phyloP scores from a whole-genome alignment of 2,797 vertebrate genomes.

The Enteromius radiatus region DNA sequence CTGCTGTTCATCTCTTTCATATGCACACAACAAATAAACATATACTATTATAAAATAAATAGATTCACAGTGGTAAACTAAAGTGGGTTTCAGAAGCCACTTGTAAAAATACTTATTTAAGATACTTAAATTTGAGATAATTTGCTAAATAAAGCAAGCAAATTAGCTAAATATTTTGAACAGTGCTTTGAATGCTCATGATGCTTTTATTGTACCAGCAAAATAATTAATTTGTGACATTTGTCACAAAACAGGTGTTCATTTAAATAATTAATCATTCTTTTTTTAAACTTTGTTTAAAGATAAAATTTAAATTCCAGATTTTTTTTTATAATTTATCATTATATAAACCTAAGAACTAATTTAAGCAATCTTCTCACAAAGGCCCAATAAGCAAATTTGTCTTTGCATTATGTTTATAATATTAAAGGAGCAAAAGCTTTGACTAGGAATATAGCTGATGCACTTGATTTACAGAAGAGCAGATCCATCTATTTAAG shows the following conservation, averaged over 20 bases:
- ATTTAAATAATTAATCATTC: background rate
- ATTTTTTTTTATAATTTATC: background rate
- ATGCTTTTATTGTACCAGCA: background rate
- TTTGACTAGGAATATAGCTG: slow-evolving; percentile 2
- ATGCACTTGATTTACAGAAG: background rate
- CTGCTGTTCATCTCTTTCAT: background rate
- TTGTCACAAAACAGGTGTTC: background rate
- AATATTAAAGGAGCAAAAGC: background rate
- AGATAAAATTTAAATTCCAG: background rate
- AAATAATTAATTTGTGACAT: background rate
- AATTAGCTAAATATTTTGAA: background rate
- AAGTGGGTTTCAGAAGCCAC: background rate
- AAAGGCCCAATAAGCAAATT: background rate
- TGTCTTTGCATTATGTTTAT: background rate
- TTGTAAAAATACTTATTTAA: background rate
- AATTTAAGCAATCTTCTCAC: background rate
- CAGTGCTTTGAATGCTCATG: background rate
- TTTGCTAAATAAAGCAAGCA: background rate
- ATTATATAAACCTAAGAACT: background rate
- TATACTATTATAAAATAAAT: background rate
- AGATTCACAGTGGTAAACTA: background rate
- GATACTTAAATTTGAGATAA: background rate
- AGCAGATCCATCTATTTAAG: background rate
- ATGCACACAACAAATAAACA: background rate
- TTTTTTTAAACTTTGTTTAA: background rate